Percentiles rank a stretch among this genome's conserved stretches.
Conservation (phyloP, 2,797 vertebrate genomes). For the Columba guinea region DNA sequence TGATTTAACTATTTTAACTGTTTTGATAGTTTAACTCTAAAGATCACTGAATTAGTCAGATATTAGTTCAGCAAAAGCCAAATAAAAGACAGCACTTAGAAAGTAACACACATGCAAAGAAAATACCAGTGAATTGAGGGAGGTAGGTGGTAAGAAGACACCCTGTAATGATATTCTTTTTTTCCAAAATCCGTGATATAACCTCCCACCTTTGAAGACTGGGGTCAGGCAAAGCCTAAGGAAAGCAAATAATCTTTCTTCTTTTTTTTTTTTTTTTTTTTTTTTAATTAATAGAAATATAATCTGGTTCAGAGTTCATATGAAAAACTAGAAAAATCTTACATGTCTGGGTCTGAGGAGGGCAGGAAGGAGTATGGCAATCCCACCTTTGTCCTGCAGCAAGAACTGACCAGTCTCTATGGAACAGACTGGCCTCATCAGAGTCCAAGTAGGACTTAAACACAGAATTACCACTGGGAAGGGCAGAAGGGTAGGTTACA, state of each 20-base stretch:
- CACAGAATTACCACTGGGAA: neutral
- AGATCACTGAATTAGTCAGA: constrained; percentile 22
- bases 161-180: neutral
- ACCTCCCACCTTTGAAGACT: neutral
- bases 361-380: neutral
- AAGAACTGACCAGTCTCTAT: neutral
- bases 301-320: neutral
- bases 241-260: neutral
- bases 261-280: neutral
- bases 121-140: neutral
- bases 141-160: neutral
- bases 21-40: constrained; percentile 36
- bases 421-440: rapidly evolving
- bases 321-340: neutral
- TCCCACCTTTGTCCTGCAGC: neutral
- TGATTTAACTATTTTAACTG: constrained; percentile 31
- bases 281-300: neutral
- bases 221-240: neutral
- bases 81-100: neutral
- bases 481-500: neutral
- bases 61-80: neutral
- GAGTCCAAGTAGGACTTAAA: neutral
- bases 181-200: neutral
- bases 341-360: neutral
- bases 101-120: neutral